Percentiles rank a stretch among this genome's conserved stretches.
Evolutionary conservation across 2,113 vertebrate genomes (phyloP).

Genomic region (Phyllopteryx taeniolatus): DNA sequence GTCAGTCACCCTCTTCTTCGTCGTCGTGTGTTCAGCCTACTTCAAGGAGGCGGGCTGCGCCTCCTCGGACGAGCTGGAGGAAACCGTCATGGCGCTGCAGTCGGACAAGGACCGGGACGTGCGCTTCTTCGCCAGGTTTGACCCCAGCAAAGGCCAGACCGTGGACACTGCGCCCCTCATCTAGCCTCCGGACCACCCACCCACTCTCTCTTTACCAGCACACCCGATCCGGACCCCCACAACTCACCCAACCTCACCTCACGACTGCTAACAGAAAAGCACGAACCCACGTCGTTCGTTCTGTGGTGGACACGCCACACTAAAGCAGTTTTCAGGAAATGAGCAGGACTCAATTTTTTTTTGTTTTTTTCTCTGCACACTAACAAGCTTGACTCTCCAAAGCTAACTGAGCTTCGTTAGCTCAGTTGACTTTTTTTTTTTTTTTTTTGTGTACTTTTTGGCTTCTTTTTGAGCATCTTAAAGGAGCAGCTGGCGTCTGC

Average conservation of each 20-base stretch:
- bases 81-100: slow-evolving; percentile 81
- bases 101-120: slow-evolving; percentile 86
- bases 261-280: background rate
- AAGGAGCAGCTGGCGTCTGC: slow-evolving; percentile 44
- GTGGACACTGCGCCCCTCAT: slow-evolving; percentile 69
- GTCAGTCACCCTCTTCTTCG: background rate
- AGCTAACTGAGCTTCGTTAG: slow-evolving; percentile 64
- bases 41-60: slow-evolving; percentile 86
- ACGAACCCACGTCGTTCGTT: background rate
- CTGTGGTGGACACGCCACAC: background rate
- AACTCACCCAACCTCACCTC: background rate
- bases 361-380: slow-evolving; percentile 24
- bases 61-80: slow-evolving; percentile 84
- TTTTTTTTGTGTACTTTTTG: slow-evolving; percentile 1
- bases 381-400: slow-evolving; percentile 60
- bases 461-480: slow-evolving; percentile 56
- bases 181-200: slow-evolving; percentile 42
- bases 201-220: slow-evolving; percentile 63
- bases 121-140: slow-evolving; percentile 83
- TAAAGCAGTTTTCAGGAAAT: slow-evolving; percentile 45
- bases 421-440: slow-evolving; percentile 43
- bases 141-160: slow-evolving; percentile 69
- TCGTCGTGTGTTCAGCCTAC: slow-evolving; percentile 65
- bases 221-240: slow-evolving; percentile 39
- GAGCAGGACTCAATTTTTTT: slow-evolving; percentile 61